Base-by-base conservation (phyloP, 2,113 vertebrate species). In the Corydoras sp. region DNA sequence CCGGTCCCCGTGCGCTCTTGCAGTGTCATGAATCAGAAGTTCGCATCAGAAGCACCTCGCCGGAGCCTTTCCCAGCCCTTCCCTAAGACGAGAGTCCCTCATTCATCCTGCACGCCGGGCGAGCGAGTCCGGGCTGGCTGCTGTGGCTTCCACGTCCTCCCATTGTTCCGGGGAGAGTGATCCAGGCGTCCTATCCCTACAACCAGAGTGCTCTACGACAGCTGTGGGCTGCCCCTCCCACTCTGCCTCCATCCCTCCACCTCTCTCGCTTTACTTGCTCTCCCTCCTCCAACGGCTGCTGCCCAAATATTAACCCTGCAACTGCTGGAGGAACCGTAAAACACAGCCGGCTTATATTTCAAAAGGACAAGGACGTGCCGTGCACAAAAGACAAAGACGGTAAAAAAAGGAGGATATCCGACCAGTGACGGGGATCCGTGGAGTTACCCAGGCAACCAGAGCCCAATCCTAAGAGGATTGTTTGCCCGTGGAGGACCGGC, bases 221-320 rank as follows among this genome's bases (percentile, higher is more conserved):
- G 87, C 87, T 91, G 89, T 88, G 88, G 85, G 86, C 84, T 79
- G 80, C 82, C 86, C 88, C 56, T 84, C 88, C 58, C 32, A 77
- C 49, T 9, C 7, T 51, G 49, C 78, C 15, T 24, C 18, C 18
- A 24, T 24, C 18, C 66, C 54, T 68, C 43, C 84, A 81, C 85
- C 86, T 84, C 82, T n/a, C 80, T 79, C 81, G 43, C 79, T 79
- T 76, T 81, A 29, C 58, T 79, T 77, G 76, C 65, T 74, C 61
- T 75, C 77, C 76, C 72, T 71, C 78, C 75, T 77, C 73, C 83
- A 77, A 76, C 69, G 32, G 81, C 82, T 73, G 81, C 83, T 83
- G 82, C 85, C 85, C 85, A 78, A 86, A 83, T 77, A 88, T 90
- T 90, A 90, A 90, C 87, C 85, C 88, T 73, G 62, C 83, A 82